Percentiles rank a stretch among this genome's conserved stretches.
phyloP scores from a whole-genome alignment of 2,797 vertebrate genomes.

The Hippocampus kuda region DNA sequence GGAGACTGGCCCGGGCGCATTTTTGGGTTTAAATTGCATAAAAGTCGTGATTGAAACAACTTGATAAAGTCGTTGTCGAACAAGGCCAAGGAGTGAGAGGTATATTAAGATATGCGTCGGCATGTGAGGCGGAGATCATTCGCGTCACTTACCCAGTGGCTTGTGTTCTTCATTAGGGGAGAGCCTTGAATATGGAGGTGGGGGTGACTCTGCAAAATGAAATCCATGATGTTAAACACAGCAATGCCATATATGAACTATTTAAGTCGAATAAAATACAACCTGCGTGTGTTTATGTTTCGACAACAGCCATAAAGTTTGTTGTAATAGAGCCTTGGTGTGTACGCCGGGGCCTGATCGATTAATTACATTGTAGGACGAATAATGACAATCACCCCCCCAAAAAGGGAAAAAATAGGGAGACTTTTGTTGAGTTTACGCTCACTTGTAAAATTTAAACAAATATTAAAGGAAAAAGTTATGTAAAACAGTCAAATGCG shows the following conservation, averaged over 20 bases:
- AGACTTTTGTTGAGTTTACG: too few species aligned
- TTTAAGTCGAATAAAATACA: neutral
- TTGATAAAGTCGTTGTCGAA: neutral
- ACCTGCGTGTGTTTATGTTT: neutral
- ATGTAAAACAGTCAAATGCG: too few species aligned
- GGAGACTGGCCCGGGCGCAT: neutral
- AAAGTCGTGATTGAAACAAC: neutral
- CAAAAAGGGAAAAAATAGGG: too few species aligned
- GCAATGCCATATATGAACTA: neutral
- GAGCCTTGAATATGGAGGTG: slow-evolving; percentile 93
- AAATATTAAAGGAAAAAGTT: too few species aligned
- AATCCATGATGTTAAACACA: neutral
- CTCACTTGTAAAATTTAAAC: too few species aligned
- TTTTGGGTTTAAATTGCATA: neutral
- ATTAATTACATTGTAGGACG: too few species aligned
- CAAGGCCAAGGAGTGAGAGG: neutral
- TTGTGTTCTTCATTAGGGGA: slow-evolving; percentile 87
- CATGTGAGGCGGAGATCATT: neutral
- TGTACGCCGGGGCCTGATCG: too few species aligned
- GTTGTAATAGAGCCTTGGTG: too few species aligned
- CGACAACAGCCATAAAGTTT: neutral
- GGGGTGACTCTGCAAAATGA: slow-evolving; percentile 90
- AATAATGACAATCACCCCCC: too few species aligned
- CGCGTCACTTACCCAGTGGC: slow-evolving; percentile 81
- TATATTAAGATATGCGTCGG: neutral